Conservation (phyloP, 1,140 invertebrate species). For the Gryon sp. region DNA sequence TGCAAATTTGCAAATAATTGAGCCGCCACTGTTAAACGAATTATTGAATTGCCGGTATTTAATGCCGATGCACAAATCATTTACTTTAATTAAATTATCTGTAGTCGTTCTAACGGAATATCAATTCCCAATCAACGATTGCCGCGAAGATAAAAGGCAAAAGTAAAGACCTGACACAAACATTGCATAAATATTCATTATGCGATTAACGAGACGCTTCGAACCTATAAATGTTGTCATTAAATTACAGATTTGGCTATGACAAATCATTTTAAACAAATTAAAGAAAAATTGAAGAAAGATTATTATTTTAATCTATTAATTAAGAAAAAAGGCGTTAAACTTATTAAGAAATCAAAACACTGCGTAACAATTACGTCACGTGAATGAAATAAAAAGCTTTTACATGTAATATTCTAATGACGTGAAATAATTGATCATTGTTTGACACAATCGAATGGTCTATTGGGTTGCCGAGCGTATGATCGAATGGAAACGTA, state of each 20-base stretch:
- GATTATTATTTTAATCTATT: too few relatives aligned
- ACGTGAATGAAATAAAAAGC: slow-evolving; percentile 11
- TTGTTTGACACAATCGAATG: slow-evolving; percentile 34
- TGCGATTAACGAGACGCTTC: not conserved
- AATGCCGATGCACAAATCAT: too few relatives aligned
- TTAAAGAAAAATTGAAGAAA: too few relatives aligned
- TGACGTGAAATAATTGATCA: slow-evolving; percentile 29
- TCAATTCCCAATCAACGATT: not conserved
- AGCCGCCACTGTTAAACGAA: too few relatives aligned
- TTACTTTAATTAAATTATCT: slow-evolving; percentile 1
- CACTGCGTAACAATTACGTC: slow-evolving; percentile 17
- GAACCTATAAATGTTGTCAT: slow-evolving; percentile 1
- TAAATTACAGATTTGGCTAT: not conserved
- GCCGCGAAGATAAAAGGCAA: not conserved
- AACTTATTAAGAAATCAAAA: not conserved
- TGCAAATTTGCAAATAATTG: too few relatives aligned
- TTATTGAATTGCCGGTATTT: too few relatives aligned
- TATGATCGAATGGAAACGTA: slow-evolving; percentile 36
- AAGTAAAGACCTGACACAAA: not conserved
- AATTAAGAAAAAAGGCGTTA: not conserved
- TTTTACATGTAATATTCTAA: too few relatives aligned
- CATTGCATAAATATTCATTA: slow-evolving; percentile 6
- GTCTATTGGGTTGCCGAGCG: slow-evolving; percentile 4
- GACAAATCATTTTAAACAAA: not conserved
- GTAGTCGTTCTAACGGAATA: not conserved